Percentiles rank a stretch among this genome's conserved stretches.
phyloP scores from a whole-genome alignment of 2,888 invertebrate species.

The Epistrophe eligans region DNA sequence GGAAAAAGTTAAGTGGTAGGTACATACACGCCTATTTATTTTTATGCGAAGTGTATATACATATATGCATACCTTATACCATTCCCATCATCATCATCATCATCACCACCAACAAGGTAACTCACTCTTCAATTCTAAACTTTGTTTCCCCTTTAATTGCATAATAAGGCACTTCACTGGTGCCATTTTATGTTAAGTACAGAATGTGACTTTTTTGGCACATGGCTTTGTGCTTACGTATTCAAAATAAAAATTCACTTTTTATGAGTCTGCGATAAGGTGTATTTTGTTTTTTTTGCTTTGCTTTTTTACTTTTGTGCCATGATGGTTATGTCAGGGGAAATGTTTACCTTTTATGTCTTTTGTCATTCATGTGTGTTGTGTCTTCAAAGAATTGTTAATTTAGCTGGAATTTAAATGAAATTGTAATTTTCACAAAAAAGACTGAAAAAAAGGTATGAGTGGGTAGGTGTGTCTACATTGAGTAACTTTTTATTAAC shows the following conservation, averaged over 20 bases:
- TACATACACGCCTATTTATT: not conserved
- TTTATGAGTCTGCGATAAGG: not conserved
- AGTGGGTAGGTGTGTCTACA: not conserved
- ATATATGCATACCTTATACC: not conserved
- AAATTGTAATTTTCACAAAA: not conserved
- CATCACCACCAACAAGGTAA: not conserved
- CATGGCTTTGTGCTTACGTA: not conserved
- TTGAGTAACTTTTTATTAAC: not conserved
- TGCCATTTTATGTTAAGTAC: not conserved
- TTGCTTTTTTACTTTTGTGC: not conserved
- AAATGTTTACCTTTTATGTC: not conserved
- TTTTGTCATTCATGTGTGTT: constrained; percentile 3
- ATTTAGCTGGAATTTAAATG: not conserved
- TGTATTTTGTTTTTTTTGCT: not conserved
- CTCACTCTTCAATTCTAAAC: not conserved
- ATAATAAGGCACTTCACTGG: not conserved
- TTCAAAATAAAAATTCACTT: constrained; percentile 1
- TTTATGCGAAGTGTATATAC: too few relatives aligned
- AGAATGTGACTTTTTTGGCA: not conserved
- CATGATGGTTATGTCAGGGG: not conserved
- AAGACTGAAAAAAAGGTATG: not conserved
- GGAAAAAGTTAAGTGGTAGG: not conserved
- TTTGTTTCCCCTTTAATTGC: not conserved
- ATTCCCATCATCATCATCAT: not conserved
- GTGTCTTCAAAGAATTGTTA: not conserved